Conservation (phyloP, 2,797 vertebrate species). For the Dendrocincla tyrannina region DNA sequence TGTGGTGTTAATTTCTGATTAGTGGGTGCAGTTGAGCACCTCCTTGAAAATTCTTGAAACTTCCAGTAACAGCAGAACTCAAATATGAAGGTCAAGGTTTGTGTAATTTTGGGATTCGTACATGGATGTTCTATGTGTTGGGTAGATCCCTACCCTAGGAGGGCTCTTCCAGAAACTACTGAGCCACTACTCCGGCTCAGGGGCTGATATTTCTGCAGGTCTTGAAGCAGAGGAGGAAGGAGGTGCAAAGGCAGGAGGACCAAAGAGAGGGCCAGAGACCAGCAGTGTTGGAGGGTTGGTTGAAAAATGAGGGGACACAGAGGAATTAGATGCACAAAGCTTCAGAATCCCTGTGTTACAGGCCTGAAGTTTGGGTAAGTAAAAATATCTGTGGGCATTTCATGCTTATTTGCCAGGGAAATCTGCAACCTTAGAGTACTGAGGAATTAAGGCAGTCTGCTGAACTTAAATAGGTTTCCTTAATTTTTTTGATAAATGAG, state of each 20-base stretch:
- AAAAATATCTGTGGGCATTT: not conserved
- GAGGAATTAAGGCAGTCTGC: not conserved
- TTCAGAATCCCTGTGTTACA: accelerated
- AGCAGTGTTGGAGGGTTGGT: not conserved
- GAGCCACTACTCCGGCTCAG: not conserved
- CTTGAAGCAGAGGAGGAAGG: not conserved
- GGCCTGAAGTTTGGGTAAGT: not conserved
- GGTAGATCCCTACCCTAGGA: too few relatives aligned
- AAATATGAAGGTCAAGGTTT: not conserved
- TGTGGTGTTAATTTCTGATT: not conserved
- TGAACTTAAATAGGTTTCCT: not conserved
- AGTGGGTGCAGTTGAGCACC: not conserved
- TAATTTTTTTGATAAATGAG: not conserved
- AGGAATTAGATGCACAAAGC: not conserved
- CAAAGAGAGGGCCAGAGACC: not conserved
- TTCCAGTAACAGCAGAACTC: not conserved
- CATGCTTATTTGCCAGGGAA: not conserved
- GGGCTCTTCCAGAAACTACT: not conserved
- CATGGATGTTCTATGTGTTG: too few relatives aligned
- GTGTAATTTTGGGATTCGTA: not conserved
- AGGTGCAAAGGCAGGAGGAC: not conserved
- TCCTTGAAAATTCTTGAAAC: not conserved
- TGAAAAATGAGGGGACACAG: not conserved
- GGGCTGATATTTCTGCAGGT: not conserved
- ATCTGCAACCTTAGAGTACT: not conserved